Percentiles rank a stretch among this genome's conserved stretches.
phyloP scores from a whole-genome alignment of 2,797 vertebrate species.

The Furcifer pardalis region DNA sequence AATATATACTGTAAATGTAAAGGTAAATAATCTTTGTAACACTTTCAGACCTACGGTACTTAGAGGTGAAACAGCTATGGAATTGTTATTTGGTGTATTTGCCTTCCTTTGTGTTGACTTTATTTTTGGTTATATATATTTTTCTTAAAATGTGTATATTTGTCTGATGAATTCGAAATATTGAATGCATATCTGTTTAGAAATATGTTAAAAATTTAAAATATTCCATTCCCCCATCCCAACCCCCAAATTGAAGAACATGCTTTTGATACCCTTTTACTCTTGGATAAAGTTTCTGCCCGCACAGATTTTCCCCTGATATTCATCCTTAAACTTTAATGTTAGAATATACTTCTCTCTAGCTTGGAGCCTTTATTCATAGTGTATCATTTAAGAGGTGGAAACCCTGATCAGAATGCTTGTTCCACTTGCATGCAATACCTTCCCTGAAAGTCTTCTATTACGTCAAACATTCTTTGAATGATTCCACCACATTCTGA shows the following conservation, averaged over 20 bases:
- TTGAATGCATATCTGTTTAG: conserved; percentile 74
- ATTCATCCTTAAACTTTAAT: conserved; percentile 61
- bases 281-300: conserved; percentile 70
- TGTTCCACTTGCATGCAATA: conserved; percentile 81
- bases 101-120: conserved; percentile 74
- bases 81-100: conserved; percentile 72
- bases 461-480: conserved; percentile 49
- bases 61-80: conserved; percentile 67
- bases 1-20: conserved; percentile 44
- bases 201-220: conserved; percentile 74
- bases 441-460: conserved; percentile 68
- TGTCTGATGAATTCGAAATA: conserved; percentile 74
- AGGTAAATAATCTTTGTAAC: conserved; percentile 72
- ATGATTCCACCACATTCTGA: background rate
- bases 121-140: conserved; percentile 72
- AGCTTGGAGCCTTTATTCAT: conserved; percentile 51
- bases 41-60: conserved; percentile 74
- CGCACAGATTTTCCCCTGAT: conserved; percentile 58
- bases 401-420: conserved; percentile 23
- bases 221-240: conserved; percentile 58
- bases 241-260: conserved; percentile 71
- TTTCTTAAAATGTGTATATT: conserved; percentile 72
- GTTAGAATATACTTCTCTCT: conserved; percentile 67
- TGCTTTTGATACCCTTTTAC: conserved; percentile 74
- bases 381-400: conserved; percentile 49